Base-by-base conservation (phyloP, 2,113 vertebrate species). In the Toxotes chatareus region DNA sequence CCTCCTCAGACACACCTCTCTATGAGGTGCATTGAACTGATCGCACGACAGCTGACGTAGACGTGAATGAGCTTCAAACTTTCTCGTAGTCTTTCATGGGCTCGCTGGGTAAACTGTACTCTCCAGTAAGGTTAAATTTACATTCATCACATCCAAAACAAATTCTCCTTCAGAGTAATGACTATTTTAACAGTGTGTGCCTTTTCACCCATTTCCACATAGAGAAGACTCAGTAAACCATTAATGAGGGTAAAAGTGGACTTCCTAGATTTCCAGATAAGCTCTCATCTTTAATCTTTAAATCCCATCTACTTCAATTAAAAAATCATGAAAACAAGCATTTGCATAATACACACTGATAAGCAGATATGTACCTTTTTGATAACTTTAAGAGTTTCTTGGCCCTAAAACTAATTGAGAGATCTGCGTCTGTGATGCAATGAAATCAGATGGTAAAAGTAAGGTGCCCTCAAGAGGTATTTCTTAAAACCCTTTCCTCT, bases 301-400 rank as follows among this genome's bases (percentile, higher is more conserved):
- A 77, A 80, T 89, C 49, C 55, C 51, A 75, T 79, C 62, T 73
- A 27, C 31, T 68, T 83, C 67, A 74, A 82, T 88, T 75, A 82
- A 72, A 76, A 67, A 71, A 53, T 13, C 53, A 66, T 42, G 27
- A 55, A 80, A 68, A 71, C 23, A 79, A 12, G 57, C 21, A 70
- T 83, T 85, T 80, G 56, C 62, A 78, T 75, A 55, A 74, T 60
- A 73, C 40, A 55, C 46, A 38, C 36, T 51, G 51, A 73, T 69
- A 23, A 38, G 38, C 8, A 70, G 40, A 76, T 71, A 65, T 59
- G 11, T 74, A 19, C 36, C 27, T 46, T 76, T 74, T 69, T 82
- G 61, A 72, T 77, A 36, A 73, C 47, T 55, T 34, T 44, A 42
- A 16, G 32, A 56, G 53, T 32, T 59, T 63, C 31, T 47, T 83